Evolutionary conservation across 2,888 invertebrate genomes (phyloP), one percentile per base, ranked within the genome.

Genomic region (Troglohyphantes excavatus): DNA sequence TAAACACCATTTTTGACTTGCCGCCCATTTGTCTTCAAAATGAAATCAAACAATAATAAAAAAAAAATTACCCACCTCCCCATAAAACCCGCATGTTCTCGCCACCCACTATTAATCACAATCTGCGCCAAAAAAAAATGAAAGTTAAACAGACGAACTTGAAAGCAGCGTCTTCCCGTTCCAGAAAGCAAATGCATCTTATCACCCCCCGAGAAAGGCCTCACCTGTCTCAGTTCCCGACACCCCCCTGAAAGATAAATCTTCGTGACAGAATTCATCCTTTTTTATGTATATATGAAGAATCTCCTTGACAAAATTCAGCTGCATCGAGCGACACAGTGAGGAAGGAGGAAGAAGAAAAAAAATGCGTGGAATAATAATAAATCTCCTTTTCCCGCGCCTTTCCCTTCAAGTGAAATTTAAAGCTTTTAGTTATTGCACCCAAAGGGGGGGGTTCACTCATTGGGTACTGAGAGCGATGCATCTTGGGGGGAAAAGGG

Each of bases 291-390:
- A 11, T n/a, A n/a, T n/a, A n/a, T n/a, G n/a, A n/a, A n/a, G n/a
- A n/a, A n/a, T n/a, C n/a, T n/a, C 19, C 17, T 17, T 72, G 72
- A 72, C 72, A 72, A 72, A 72, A 72, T 46, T 72, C 72, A 46
- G 72, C 72, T 72, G 72, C 46, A 46, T n/a, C n/a, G 46, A 46
- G 27, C 13, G 70, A 39, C 39, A 3, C n/a, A n/a, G n/a, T n/a
- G n/a, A n/a, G n/a, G n/a, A n/a, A n/a, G n/a, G n/a, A n/a, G n/a
- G n/a, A n/a, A n/a, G n/a, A n/a, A 39, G 3, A 39, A 39, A 39
- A 39, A 39, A 39, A 2, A 11, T 39, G 13, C 39, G 7, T 13
- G 39, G 39, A 39, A 39, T 39, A 39, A 39, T 39, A 39, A 39
- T 39, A 39, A 11, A 39, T 39, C 39, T 39, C 39, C 39, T 13